These are phyloP conservation scores for Parambassis ranga DNA, from an alignment of 2,797 vertebrate species.

Conservation along the genomic window DNA sequence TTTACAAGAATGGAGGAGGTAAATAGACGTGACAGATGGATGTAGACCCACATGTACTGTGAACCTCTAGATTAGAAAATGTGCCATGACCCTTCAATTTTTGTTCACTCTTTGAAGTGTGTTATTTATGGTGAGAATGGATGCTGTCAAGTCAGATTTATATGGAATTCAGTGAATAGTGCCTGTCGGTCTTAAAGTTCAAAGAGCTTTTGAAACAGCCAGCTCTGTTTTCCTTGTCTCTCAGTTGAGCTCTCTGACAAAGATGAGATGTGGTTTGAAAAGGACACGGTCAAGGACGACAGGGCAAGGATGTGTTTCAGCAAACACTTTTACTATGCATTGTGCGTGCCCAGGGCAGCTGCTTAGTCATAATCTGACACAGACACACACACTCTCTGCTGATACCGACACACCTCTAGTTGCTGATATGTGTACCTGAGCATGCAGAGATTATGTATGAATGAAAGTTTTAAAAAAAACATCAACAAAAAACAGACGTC, in stretches of 20 bases:
- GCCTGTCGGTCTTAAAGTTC: constrained; percentile 73
- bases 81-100: constrained; percentile 47
- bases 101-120: constrained; percentile 60
- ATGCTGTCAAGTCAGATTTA: constrained; percentile 74
- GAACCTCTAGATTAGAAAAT: constrained; percentile 47
- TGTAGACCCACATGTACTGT: constrained; percentile 24
- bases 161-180: constrained; percentile 63
- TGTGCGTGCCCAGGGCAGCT: constrained; percentile 17
- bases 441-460: constrained; percentile 19
- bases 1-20: constrained; percentile 3
- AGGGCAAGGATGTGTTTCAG: constrained; percentile 49
- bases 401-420: constrained; percentile 13
- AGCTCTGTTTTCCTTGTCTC: constrained; percentile 55
- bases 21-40: constrained; percentile 28
- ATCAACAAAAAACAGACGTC: constrained; percentile 4
- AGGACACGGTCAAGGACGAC: constrained; percentile 75
- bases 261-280: constrained; percentile 76
- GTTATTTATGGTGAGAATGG: constrained; percentile 74
- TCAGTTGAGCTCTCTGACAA: constrained; percentile 51
- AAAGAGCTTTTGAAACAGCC: constrained; percentile 74
- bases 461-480: constrained; percentile 11
- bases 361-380: constrained; percentile 50
- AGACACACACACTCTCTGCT: constrained; percentile 1
- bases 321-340: constrained; percentile 63
- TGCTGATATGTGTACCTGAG: constrained; percentile 25